These are phyloP conservation scores for Sphaeridia pumilis DNA, from an alignment of 2,888 invertebrate species.

Conservation along the genomic window DNA sequence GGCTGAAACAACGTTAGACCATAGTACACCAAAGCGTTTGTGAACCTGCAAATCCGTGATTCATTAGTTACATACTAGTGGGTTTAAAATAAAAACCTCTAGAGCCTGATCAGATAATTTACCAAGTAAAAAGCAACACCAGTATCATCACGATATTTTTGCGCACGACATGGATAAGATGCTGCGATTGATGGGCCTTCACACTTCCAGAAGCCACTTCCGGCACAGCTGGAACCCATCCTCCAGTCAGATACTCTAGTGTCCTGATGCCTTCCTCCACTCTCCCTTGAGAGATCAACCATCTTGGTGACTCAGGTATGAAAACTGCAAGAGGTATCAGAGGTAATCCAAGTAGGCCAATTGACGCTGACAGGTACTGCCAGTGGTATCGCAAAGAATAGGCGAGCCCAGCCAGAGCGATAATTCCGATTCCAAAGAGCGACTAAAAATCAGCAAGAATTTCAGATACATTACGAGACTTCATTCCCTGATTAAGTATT, in stretches of 20 bases:
- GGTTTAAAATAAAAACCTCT: too few species aligned
- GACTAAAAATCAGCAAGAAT: conserved; percentile 18
- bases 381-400: conserved; percentile 28
- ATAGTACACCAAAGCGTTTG: conserved; percentile 37
- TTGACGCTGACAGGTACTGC: conserved; percentile 29
- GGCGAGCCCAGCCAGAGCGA: conserved; percentile 30
- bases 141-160: not conserved
- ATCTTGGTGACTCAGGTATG: conserved; percentile 36
- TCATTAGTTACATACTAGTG: too few species aligned
- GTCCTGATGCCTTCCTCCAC: conserved; percentile 31
- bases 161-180: not conserved
- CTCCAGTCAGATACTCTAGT: conserved; percentile 32
- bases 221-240: conserved; percentile 11
- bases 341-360: conserved; percentile 23
- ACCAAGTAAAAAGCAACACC: conserved; percentile 1
- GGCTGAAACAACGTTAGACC: conserved; percentile 37
- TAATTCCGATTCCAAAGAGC: conserved; percentile 36
- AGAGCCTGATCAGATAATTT: not conserved
- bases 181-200: not conserved
- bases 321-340: conserved; percentile 33
- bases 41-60: conserved; percentile 31
- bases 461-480: not conserved
- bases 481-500: not conserved
- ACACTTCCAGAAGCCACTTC: too few species aligned
- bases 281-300: conserved; percentile 34